Evolutionary conservation across 2,113 vertebrate genomes (phyloP), one percentile per base, ranked within the genome.

Genomic region (Cathartes aura): DNA sequence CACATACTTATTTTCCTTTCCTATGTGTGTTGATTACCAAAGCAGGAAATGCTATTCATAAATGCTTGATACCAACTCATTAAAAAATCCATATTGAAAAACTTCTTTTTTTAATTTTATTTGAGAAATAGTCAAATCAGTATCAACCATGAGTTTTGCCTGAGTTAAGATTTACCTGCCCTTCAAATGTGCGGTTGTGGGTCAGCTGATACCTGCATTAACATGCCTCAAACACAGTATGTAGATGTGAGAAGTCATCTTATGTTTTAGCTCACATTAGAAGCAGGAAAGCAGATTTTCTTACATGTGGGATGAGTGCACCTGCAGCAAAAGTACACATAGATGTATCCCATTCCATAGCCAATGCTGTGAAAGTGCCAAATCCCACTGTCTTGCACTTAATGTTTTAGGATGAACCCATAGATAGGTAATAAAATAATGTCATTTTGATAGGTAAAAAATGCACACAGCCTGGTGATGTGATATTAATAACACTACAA

Each of bases 21-120:
- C 58, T 53, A 8, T 15, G 45, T 47, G 59, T 89, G 58, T 72
- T 93, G 64, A 97, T 96, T 96, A 64, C 84, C 80, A 34, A 94
- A 87, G 72, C 66, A 95, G 92, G 92, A 96, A 88, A 74, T 91
- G 45, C 36, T 95, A 70, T 82, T 93, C 86, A 81, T 94, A 91
- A 91, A 40, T 87, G 76, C 74, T 94, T 20, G 43, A 74, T 58
- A 92, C 21, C 43, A 82, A 72, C 30, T 29, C 50, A 64, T 40
- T 32, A 81, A 53, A 92, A 64, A 74, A 86, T 43, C 14, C 21
- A n/a, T 45, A 21, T 5, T 45, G 62, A 43, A 73, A 93, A 50
- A 5, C 8, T 19, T 38, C 15, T 64, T n/a, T 52, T 72, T 76
- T 87, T 82, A 75, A 26, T 14, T 9, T 82, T 15, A 67, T 90